Conservation (phyloP, 1,140 invertebrate genomes). For the Samia ricini region DNA sequence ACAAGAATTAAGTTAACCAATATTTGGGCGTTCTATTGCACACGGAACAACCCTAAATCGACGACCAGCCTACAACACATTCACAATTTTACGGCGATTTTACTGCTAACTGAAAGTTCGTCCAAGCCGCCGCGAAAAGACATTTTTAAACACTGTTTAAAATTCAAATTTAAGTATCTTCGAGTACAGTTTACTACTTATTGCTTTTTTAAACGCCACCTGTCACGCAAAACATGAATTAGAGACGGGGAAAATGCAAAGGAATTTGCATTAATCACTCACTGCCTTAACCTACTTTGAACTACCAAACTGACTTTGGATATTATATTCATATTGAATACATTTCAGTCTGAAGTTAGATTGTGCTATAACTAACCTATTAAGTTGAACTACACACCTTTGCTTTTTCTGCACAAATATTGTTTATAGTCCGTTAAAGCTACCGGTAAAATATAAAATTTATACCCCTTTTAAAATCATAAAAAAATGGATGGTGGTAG, state of each 20-base stretch:
- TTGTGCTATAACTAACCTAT: not conserved
- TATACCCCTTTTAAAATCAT: too few species aligned
- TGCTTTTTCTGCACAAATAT: too few species aligned
- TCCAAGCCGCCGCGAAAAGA: not conserved
- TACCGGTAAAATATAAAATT: too few species aligned
- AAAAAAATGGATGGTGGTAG: too few species aligned
- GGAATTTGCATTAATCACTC: not conserved
- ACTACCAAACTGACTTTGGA: not conserved
- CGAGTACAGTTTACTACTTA: not conserved
- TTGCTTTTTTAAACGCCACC: not conserved
- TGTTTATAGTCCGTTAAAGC: too few species aligned
- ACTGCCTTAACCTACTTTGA: not conserved
- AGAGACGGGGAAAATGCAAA: not conserved
- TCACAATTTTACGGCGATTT: slow-evolving; percentile 39
- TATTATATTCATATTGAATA: not conserved
- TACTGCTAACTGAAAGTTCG: slow-evolving; percentile 33
- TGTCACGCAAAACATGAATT: not conserved
- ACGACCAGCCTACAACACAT: slow-evolving; percentile 23
- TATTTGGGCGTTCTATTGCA: slow-evolving; percentile 26
- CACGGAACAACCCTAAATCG: slow-evolving; percentile 17
- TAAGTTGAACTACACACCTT: too few species aligned
- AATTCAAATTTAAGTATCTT: slow-evolving; percentile 17
- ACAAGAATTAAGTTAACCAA: not conserved
- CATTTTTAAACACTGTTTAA: slow-evolving; percentile 17
- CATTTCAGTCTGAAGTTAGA: not conserved